Conservation (phyloP, 2,888 invertebrate species). For the Dugesia japonica region DNA sequence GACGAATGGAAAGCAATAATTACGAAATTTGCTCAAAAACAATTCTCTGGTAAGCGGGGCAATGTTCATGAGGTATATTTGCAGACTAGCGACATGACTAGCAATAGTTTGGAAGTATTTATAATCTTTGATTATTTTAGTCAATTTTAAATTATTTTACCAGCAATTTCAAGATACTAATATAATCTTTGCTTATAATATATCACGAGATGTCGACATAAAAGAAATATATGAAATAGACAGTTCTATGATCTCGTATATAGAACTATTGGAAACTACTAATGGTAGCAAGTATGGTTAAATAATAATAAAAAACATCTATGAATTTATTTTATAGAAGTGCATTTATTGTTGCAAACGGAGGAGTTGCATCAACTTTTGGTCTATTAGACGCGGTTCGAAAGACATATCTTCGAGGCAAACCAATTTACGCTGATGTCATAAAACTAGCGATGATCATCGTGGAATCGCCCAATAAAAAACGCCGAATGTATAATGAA, state of each 20-base stretch:
- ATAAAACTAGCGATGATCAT: not conserved
- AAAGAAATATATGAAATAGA: not conserved
- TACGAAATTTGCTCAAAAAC: not conserved
- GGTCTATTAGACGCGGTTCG: not conserved
- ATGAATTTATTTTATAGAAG: not conserved
- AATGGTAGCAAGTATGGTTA: not conserved
- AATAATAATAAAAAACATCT: not conserved
- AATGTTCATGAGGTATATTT: not conserved
- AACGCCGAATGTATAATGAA: not conserved
- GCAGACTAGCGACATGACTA: not conserved
- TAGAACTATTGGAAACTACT: not conserved
- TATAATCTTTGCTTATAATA: not conserved
- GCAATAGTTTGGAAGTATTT: not conserved
- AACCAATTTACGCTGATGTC: not conserved
- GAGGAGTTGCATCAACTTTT: not conserved
- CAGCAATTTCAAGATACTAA: not conserved
- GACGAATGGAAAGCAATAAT: not conserved
- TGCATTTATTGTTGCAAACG: not conserved
- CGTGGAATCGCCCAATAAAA: not conserved
- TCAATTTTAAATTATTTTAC: not conserved
- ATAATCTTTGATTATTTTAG: too few relatives aligned
- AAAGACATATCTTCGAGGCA: not conserved
- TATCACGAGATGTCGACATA: not conserved
- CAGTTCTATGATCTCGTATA: not conserved
- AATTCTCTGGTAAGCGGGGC: not conserved